Evolutionary conservation across 2,113 vertebrate genomes (phyloP).

Genomic region (Osmerus eperlanus): DNA sequence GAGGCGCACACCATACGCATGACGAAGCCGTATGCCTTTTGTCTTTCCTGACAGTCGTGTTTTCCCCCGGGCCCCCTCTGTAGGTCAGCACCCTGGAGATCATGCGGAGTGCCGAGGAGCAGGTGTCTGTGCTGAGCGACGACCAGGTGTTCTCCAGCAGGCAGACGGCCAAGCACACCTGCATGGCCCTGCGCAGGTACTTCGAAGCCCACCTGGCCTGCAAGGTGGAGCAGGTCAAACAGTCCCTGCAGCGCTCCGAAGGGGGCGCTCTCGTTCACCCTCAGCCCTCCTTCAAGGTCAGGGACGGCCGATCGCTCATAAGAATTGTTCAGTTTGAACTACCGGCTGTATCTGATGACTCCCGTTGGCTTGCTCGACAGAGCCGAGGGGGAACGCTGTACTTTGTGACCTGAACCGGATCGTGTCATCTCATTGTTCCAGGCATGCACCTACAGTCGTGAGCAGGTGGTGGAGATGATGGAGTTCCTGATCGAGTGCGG

Average conservation of each 20-base stretch:
- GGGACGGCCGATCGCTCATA: too few species aligned
- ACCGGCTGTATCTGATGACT: too few species aligned
- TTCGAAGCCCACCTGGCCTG: conserved; percentile 94
- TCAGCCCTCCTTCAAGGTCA: conserved; percentile 89
- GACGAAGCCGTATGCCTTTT: too few species aligned
- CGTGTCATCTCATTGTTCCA: conserved; percentile 40
- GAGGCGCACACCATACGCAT: too few species aligned
- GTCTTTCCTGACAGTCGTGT: neutral
- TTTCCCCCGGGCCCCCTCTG: conserved; percentile 11
- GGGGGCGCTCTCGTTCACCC: conserved; percentile 83
- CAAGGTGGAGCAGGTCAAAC: conserved; percentile 93
- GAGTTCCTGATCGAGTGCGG: conserved; percentile 93
- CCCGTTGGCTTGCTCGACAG: neutral
- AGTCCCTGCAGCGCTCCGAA: conserved; percentile 88
- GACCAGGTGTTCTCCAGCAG: conserved; percentile 94
- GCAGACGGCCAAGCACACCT: conserved; percentile 94
- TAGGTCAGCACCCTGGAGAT: conserved; percentile 95
- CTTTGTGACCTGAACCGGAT: neutral
- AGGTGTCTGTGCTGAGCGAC: conserved; percentile 84
- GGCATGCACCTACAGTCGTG: conserved; percentile 86
- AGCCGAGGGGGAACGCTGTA: too few species aligned
- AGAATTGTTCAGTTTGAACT: too few species aligned
- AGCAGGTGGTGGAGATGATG: conserved; percentile 97
- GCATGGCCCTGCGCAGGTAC: conserved; percentile 93
- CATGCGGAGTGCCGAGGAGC: conserved; percentile 85